Evolutionary conservation across 2,113 vertebrate genomes (phyloP), one percentile per base, ranked within the genome.

Genomic region (Syngnathus floridae): DNA sequence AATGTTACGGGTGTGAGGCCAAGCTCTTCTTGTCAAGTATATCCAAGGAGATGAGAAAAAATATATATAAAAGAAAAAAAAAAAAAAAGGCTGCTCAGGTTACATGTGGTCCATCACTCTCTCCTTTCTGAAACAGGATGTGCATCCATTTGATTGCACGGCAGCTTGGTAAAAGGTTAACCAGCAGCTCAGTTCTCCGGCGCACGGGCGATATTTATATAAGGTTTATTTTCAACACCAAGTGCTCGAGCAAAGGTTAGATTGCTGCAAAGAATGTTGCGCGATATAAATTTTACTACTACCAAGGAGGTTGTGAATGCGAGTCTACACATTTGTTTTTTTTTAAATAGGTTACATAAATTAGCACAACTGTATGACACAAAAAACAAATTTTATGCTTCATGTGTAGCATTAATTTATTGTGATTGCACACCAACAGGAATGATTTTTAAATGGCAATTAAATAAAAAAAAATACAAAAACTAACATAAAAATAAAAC

Each of bases 91-190:
- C 22, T 22, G 51, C 5, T 21, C 49, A 51, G 9, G 22, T 5
- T 35, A 16, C 14, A 16, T 5, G 51, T 22, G 13, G 26, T 56
- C 26, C 26, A 56, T 2, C 21, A 55, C 52, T 55, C 22, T 52
- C 55, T 19, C 36, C 16, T 4, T 38, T 16, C 35, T 19, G 36
- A 37, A 37, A 38, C 36, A 31, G 57, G 17, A 21, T 64, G 65
- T 71, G 70, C 71, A 51, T 73, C 43, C n/a, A n/a, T 77, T 64
- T 62, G 63, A 46, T 55, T 46, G 58, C 51, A 57, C 37, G 62
- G 67, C 48, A 59, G 64, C 62, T 60, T 35, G 45, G 71, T 70
- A 40, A 76, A 82, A 79, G 66, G 43, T 82, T 86, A 80, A 73
- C 69, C 57, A 64, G 26, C 62, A 64, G 51, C 14, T 62, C 61